phyloP scores from a whole-genome alignment of 1,140 invertebrate species.

The Lanistes nyassanus region DNA sequence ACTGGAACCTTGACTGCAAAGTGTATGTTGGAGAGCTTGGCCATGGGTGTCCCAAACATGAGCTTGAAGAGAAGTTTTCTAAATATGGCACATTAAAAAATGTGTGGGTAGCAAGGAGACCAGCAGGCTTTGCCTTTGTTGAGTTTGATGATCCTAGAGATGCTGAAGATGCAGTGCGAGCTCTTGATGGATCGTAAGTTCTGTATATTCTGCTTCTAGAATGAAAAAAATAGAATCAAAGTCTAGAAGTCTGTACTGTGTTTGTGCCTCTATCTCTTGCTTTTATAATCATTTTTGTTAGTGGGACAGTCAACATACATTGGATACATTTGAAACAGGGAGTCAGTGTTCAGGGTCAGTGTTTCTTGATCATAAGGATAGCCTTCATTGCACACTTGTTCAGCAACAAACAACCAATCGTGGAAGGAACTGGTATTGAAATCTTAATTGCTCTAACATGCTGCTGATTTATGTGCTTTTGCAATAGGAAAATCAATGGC shows the following conservation, averaged over 20 bases:
- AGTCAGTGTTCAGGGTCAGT: too few species aligned
- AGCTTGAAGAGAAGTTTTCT: conserved; percentile 54
- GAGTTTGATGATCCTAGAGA: conserved; percentile 95
- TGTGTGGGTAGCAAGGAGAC: conserved; percentile 93
- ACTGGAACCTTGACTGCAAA: conserved; percentile 84
- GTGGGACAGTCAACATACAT: not conserved
- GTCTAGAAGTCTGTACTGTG: not conserved
- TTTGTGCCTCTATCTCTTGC: not conserved
- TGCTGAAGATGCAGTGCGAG: conserved; percentile 91
- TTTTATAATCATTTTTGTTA: not conserved
- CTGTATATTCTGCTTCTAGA: not conserved
- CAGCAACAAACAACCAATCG: too few species aligned
- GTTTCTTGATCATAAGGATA: too few species aligned
- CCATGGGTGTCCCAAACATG: conserved; percentile 53
- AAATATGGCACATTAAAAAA: conserved; percentile 92
- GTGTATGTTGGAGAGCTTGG: conserved; percentile 94
- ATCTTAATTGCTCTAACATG: too few species aligned
- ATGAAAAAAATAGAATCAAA: not conserved
- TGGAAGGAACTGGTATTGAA: too few species aligned
- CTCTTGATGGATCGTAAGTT: conserved; percentile 83
- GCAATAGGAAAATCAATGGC: conserved; percentile 82
- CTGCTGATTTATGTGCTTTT: not conserved
- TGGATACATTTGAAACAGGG: not conserved
- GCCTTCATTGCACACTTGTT: too few species aligned
- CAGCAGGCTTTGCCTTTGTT: conserved; percentile 88